phyloP scores from a whole-genome alignment of 2,888 invertebrate genomes.

The Drosophila incognita region DNA sequence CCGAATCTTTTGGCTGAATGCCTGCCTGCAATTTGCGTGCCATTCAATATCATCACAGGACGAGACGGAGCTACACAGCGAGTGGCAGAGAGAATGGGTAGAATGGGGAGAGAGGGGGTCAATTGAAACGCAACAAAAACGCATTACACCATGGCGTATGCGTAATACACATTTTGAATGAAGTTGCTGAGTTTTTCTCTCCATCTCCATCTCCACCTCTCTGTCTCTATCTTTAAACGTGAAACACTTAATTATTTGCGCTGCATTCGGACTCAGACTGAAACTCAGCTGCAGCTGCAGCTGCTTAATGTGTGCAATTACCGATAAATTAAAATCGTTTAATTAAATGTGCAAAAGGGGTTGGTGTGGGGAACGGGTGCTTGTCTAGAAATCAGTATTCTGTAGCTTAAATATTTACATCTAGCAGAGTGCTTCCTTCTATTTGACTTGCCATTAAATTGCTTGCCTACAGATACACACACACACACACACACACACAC shows the following conservation, averaged over 20 bases:
- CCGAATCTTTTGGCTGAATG: constrained; percentile 50
- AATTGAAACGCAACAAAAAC: constrained; percentile 14
- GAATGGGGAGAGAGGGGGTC: background rate
- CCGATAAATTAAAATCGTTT: constrained; percentile 63
- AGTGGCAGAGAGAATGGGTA: background rate
- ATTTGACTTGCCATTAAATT: constrained; percentile 61
- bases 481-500: background rate
- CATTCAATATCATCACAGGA: constrained; percentile 65
- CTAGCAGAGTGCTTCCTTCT: constrained; percentile 40
- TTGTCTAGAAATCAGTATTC: constrained; percentile 39
- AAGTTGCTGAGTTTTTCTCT: constrained; percentile 14
- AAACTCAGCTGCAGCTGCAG: constrained; percentile 1
- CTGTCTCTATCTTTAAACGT: background rate
- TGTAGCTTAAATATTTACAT: constrained; percentile 57
- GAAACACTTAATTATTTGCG: constrained; percentile 38
- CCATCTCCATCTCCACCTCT: background rate
- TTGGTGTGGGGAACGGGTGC: background rate
- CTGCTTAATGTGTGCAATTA: constrained; percentile 50
- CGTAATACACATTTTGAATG: constrained; percentile 51
- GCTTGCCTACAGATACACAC: constrained; percentile 30
- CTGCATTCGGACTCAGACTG: constrained; percentile 6
- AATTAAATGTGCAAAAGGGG: constrained; percentile 47
- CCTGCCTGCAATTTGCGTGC: constrained; percentile 64
- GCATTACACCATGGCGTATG: constrained; percentile 63
- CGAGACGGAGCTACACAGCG: background rate